Percentiles rank a stretch among this genome's conserved stretches.
Conservation (phyloP, 2,113 vertebrate species). For the Scomber japonicus region DNA sequence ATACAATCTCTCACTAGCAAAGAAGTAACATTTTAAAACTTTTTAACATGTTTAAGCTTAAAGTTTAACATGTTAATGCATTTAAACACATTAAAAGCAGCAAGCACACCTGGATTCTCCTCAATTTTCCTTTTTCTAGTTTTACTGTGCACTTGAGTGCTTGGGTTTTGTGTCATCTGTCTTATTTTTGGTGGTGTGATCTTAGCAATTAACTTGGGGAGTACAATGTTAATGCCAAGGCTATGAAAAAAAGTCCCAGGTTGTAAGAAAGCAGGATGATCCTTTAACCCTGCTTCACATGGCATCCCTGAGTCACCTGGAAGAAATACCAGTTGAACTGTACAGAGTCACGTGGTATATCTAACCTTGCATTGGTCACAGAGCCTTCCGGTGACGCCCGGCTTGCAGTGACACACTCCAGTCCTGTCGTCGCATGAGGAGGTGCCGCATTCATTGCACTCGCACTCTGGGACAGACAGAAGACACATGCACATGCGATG, state of each 20-base stretch:
- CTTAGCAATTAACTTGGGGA: too few species aligned
- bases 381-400: slow-evolving; percentile 84
- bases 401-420: slow-evolving; percentile 88
- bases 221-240: not conserved
- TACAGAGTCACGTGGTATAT: not conserved
- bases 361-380: slow-evolving; percentile 89
- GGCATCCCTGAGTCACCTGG: not conserved
- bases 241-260: not conserved
- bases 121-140: too few species aligned
- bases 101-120: too few species aligned
- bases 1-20: too few species aligned
- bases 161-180: too few species aligned
- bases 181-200: too few species aligned
- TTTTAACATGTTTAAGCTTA: too few species aligned
- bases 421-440: slow-evolving; percentile 86
- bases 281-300: not conserved
- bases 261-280: not conserved
- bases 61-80: too few species aligned
- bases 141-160: too few species aligned
- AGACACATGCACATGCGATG: slow-evolving; percentile 19
- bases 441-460: slow-evolving; percentile 86
- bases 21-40: too few species aligned
- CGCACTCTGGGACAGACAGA: slow-evolving; percentile 79
- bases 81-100: too few species aligned
- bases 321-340: not conserved